Evolutionary conservation across 2,113 vertebrate genomes (phyloP).

Genomic region (Chauna torquata): DNA sequence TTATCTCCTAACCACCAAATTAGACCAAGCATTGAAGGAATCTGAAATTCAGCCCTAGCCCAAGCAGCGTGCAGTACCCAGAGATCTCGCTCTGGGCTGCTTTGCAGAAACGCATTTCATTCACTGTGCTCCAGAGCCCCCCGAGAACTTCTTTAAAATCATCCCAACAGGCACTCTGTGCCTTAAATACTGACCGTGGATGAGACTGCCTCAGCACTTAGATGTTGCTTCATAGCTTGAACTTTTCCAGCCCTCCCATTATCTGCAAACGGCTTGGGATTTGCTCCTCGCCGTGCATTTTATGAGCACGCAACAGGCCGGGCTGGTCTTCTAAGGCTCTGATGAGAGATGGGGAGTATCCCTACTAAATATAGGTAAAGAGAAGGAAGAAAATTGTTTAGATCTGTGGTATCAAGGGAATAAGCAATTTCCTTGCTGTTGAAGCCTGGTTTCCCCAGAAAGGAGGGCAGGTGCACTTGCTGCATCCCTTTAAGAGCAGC

Average conservation of each 20-base stretch:
- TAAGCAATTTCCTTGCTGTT: not conserved
- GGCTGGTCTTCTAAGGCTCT: not conserved
- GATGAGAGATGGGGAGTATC: not conserved
- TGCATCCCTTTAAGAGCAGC: not conserved
- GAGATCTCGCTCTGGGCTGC: fast-evolving
- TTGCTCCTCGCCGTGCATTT: not conserved
- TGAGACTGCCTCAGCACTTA: not conserved
- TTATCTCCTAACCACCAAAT: not conserved
- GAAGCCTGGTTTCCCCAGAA: not conserved
- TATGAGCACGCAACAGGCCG: not conserved
- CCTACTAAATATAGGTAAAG: not conserved
- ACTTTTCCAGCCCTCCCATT: not conserved
- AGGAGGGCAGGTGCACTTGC: not conserved
- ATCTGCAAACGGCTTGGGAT: not conserved
- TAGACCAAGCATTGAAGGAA: not conserved
- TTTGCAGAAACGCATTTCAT: not conserved
- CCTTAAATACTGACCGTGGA: not conserved
- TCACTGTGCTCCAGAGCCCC: not conserved
- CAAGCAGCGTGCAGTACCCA: not conserved
- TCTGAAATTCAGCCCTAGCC: not conserved
- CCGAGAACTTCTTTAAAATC: not conserved
- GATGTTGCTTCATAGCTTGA: not conserved
- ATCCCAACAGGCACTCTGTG: not conserved
- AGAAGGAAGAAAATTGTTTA: not conserved
- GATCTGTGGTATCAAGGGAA: not conserved